A percentile compares a stretch with the other conserved stretches of the same genome.
These are phyloP conservation scores for Drosophila oshimai DNA, from an alignment of 1,140 invertebrate genomes.

Conservation along the genomic window DNA sequence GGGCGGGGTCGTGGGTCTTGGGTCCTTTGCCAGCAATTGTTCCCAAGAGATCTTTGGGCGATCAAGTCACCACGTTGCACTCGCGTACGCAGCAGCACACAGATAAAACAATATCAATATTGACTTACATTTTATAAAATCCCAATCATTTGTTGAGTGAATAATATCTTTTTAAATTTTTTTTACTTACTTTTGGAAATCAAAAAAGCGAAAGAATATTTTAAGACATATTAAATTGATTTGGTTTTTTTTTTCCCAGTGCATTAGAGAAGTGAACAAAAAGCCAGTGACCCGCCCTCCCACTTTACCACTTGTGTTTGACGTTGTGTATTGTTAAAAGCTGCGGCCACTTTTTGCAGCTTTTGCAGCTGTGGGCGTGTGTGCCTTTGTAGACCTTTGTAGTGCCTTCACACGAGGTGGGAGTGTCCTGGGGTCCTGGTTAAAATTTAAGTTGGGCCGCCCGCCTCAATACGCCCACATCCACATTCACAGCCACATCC, in stretches of 20 bases:
- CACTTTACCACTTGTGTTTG: slow-evolving; percentile 11
- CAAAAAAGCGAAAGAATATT: no score
- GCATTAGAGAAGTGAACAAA: slow-evolving; percentile 12
- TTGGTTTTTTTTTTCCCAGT: no score
- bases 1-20: background rate
- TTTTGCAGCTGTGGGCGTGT: slow-evolving; percentile 26
- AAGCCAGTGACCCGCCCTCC: slow-evolving; percentile 10
- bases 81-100: background rate
- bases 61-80: background rate
- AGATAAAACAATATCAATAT: no score
- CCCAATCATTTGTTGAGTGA: no score
- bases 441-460: slow-evolving; percentile 23
- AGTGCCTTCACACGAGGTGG: background rate
- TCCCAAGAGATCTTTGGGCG: background rate
- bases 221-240: no score
- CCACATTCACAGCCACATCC: background rate
- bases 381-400: slow-evolving; percentile 30
- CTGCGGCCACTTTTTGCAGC: slow-evolving; percentile 34
- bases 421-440: background rate
- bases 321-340: slow-evolving; percentile 36
- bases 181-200: no score
- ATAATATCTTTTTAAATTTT: no score
- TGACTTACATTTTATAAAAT: no score
- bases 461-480: background rate
- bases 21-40: slow-evolving; percentile 10